Evolutionary conservation across 2,888 invertebrate species (phyloP), one percentile per base, ranked within the genome.

Genomic region (Callosobruchus maculatus): DNA sequence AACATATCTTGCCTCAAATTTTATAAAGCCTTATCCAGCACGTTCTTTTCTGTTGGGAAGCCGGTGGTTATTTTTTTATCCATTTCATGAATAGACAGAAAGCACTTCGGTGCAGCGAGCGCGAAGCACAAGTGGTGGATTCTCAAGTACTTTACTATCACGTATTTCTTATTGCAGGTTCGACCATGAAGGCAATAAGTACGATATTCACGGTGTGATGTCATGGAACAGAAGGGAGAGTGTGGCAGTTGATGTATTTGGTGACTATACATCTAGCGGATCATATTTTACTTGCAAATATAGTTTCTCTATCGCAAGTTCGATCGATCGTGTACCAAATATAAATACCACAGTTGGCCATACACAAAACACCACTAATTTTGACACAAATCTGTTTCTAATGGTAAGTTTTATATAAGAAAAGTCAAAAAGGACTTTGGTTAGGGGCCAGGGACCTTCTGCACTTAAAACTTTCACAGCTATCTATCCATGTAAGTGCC

Each of bases 161-260:
- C n/a, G n/a, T n/a, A n/a, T 66, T 13, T n/a, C 72, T 73, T 72
- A 78, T 83, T 81, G 68, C 78, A 90, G 90, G n/a, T 87, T 91
- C 72, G 87, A 88, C 66, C 90, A 90, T 79, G 80, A 83, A 0
- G 85, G 85, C 0, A 89, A 90, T 77, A 85, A 89, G 75, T 85
- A 92, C 20, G 83, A 87, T 22, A 84, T 89, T 0, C 90, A 90
- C 78, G 88, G 90, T 0, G 89, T 90, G 69, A 82, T 90, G 0
- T 84, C 89, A 71, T 93, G 92, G 93, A 90, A 91, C 72, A 89
- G 90, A 71, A 87, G 89, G 77, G 90, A 92, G 80, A 86, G 87
- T 69, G 83, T 92, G n/a, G 86, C 89, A 31, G 74, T 90, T n/a
- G 89, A 90, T 74, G 84, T 89, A 30, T 89, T 89, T 71, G 89